Base-by-base conservation (phyloP, 2,888 invertebrate species). In the Serripes groenlandicus region DNA sequence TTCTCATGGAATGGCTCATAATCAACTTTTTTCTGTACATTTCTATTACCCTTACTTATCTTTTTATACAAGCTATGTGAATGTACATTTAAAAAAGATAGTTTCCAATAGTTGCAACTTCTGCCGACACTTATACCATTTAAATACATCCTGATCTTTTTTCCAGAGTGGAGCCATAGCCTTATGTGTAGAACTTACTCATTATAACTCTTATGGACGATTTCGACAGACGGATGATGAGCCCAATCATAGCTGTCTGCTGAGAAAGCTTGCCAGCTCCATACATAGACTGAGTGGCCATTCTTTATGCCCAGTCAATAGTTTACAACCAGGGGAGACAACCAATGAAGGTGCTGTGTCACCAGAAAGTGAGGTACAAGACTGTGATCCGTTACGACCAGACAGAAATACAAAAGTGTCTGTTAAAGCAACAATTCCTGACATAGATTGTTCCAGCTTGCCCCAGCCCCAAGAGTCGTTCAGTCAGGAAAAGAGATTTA, bases 131-230 rank as follows among this genome's bases (percentile, higher is more conserved):
- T n/a, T n/a, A n/a, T n/a, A n/a, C n/a, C n/a, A n/a, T n/a, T n/a
- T n/a, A n/a, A n/a, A n/a, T n/a, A n/a, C n/a, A n/a, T n/a, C n/a
- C n/a, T n/a, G n/a, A n/a, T n/a, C n/a, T n/a, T n/a, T n/a, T n/a
- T 66, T 66, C 4, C 74, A 90, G 90, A 87, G 90, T 70, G 85
- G 89, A 18, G 84, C 80, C 15, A 74, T 89, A 28, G 83, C 88
- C 0, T 73, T 89, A 15, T 88, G 88, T 28, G 81, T 90, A 7
- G 83, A 90, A 64, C 49, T 90, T 34, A 66, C 42, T 42, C 66
- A 42, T 28, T 66, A 35, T 26, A 66, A 37, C n/a, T 1, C 37
- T 18, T 21, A 26, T 42, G 66, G 66, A 42, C 37, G 42, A 28
- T 42, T 42, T 42, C 66, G 42, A n/a, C 42, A 15, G 7, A 42